These are phyloP conservation scores for Miltochrista miniata DNA, from an alignment of 2,888 invertebrate species.

Conservation along the genomic window DNA sequence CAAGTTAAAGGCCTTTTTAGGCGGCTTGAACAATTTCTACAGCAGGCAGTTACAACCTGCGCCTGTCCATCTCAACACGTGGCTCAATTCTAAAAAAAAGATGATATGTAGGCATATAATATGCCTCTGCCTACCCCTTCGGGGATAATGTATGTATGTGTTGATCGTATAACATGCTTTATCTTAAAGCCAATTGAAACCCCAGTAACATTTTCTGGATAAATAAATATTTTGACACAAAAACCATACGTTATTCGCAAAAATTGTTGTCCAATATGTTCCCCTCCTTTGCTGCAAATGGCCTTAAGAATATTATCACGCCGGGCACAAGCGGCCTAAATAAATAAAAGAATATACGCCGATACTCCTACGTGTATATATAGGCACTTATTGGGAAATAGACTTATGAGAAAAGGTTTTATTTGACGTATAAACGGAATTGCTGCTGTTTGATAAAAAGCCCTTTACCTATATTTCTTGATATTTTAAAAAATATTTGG, in stretches of 20 bases:
- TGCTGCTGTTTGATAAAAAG: slow-evolving; percentile 45
- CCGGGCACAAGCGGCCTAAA: slow-evolving; percentile 29
- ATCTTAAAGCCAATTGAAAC: not conserved
- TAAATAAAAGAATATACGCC: slow-evolving; percentile 35
- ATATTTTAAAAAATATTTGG: too few relatives aligned
- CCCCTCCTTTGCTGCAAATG: slow-evolving; percentile 16
- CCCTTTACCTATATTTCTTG: too few relatives aligned
- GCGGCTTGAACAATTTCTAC: too few relatives aligned
- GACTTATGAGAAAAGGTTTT: slow-evolving; percentile 14
- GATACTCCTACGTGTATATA: slow-evolving; percentile 18
- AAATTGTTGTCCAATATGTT: slow-evolving; percentile 21
- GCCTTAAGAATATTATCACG: slow-evolving; percentile 37
- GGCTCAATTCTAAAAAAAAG: too few relatives aligned
- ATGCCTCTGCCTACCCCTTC: too few relatives aligned
- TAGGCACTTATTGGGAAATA: slow-evolving; percentile 31
- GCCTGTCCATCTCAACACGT: too few relatives aligned
- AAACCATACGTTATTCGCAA: slow-evolving; percentile 8
- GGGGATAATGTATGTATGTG: too few relatives aligned
- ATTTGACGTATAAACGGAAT: slow-evolving; percentile 41
- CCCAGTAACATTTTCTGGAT: not conserved
- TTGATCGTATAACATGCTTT: too few relatives aligned
- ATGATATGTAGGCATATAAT: too few relatives aligned
- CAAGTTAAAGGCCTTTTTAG: too few relatives aligned
- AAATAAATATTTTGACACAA: slow-evolving; percentile 16
- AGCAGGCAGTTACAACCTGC: too few relatives aligned